phyloP scores from a whole-genome alignment of 1,140 invertebrate species.

The Drosophila bocki region DNA sequence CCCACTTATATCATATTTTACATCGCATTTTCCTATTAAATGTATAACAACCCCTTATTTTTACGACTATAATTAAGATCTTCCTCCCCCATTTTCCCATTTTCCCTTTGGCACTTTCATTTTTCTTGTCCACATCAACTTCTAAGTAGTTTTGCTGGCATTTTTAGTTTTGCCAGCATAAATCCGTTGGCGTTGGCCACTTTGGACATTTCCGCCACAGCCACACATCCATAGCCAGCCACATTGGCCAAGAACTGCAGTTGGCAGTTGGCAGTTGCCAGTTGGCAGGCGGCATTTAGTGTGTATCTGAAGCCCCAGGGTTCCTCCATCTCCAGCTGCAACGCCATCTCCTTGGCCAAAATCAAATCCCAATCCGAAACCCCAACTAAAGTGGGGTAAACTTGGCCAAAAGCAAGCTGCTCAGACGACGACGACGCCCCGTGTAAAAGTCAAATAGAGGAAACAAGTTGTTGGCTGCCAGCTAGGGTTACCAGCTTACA shows the following conservation, averaged over 20 bases:
- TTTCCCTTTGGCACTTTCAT: constrained; percentile 9
- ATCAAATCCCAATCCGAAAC: constrained; percentile 39
- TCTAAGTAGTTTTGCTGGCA: constrained; percentile 3
- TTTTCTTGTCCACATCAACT: background rate
- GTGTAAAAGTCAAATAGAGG: constrained; percentile 81
- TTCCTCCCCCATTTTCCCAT: background rate
- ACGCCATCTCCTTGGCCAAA: constrained; percentile 21
- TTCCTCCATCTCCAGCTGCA: constrained; percentile 3
- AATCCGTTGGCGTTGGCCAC: constrained; percentile 47
- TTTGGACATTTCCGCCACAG: constrained; percentile 68
- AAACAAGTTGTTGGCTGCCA: constrained; percentile 71
- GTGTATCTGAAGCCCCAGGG: constrained; percentile 48
- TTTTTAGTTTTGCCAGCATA: constrained; percentile 26
- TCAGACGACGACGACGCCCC: constrained; percentile 45
- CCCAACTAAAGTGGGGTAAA: constrained; percentile 53
- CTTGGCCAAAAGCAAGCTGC: constrained; percentile 40
- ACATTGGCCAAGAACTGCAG: constrained; percentile 54
- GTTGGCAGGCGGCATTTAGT: constrained; percentile 23
- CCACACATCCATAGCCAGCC: constrained; percentile 6
- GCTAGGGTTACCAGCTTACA: constrained; percentile 64
- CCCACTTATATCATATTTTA: background rate
- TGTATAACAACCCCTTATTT: background rate
- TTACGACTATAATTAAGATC: background rate
- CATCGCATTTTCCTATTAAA: background rate
- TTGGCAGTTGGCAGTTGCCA: constrained; percentile 21